Conservation (phyloP, 1,140 invertebrate genomes). For the Thaumatotibia leucotreta region DNA sequence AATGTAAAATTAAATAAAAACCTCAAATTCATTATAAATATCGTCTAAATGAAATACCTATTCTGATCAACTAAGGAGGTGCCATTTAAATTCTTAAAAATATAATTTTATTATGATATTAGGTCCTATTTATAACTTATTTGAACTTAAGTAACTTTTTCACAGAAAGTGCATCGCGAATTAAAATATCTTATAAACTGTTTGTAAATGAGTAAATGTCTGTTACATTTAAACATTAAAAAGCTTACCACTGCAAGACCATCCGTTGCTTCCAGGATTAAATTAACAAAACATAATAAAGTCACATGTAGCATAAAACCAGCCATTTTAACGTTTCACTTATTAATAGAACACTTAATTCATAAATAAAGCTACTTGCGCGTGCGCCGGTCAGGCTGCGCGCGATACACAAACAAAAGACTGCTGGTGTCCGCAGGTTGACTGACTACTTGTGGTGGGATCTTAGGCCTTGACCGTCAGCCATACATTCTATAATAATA, state of each 20-base stretch:
- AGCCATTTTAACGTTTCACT: not conserved
- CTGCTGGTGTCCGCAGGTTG: slow-evolving; percentile 15
- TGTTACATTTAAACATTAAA: not conserved
- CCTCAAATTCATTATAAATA: no score
- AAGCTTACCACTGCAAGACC: slow-evolving; percentile 38
- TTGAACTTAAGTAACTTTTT: no score
- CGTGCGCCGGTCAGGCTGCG: slow-evolving; percentile 6
- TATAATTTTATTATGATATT: no score
- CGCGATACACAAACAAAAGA: slow-evolving; percentile 28
- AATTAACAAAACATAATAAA: slow-evolving; percentile 39
- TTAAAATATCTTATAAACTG: no score
- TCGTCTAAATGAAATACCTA: no score
- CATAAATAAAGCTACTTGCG: not conserved
- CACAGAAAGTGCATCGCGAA: no score
- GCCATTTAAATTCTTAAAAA: no score
- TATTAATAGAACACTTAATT: not conserved
- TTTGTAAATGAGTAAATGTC: no score
- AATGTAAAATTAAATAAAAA: no score
- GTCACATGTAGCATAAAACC: not conserved
- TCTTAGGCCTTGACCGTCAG: slow-evolving; percentile 47
- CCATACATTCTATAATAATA: slow-evolving; percentile 42
- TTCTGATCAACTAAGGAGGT: no score
- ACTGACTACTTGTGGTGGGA: slow-evolving; percentile 7
- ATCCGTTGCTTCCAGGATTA: slow-evolving; percentile 32
- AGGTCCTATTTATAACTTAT: no score